Evolutionary conservation across 2,797 vertebrate species (phyloP), one percentile per base, ranked within the genome.

Genomic region (Sebastes trivittatus): DNA sequence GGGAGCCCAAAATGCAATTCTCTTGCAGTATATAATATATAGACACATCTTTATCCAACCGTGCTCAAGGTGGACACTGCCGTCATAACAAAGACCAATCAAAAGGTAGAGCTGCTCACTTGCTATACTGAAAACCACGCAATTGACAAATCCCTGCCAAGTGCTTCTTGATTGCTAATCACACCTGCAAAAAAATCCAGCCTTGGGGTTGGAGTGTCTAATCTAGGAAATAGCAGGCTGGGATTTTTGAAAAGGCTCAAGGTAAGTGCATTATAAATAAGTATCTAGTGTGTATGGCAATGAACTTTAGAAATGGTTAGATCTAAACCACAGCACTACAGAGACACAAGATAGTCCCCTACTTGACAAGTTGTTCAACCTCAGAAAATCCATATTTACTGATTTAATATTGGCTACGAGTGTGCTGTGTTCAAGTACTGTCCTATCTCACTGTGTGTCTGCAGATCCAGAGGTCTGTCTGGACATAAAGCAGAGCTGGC

Each of bases 401-500:
- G 25, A 46, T 34, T 49, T 1, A 20, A 5, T 29, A 34, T 14
- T 52, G 20, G 16, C n/a, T 70, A 18, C 10, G 72, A 56, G 23
- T 30, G 46, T 38, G 46, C 42, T 72, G 11, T 30, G 52, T 58
- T 63, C 7, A 70, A 38, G n/a, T 49, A 22, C 58, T 25, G 70
- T n/a, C 61, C 61, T 49, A 29, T 83, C 14, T 54, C 67, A 46
- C 22, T 68, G 38, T 16, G 14, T 71, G 64, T 74, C 72, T 79
- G 69, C 13, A 1, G 42, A 67, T 69, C n/a, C 64, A 71, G 49
- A 60, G 27, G 49, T 74, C 54, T 74, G 55, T 61, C 72, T 63
- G 67, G 80, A 78, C 23, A 61, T 30, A 63, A 71, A 81, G 77
- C 54, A 79, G 67, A 78, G 62, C 36, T 65, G 81, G 46, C 32